Conservation (phyloP, 2,888 invertebrate genomes). For the Gastrophysa polygoni region DNA sequence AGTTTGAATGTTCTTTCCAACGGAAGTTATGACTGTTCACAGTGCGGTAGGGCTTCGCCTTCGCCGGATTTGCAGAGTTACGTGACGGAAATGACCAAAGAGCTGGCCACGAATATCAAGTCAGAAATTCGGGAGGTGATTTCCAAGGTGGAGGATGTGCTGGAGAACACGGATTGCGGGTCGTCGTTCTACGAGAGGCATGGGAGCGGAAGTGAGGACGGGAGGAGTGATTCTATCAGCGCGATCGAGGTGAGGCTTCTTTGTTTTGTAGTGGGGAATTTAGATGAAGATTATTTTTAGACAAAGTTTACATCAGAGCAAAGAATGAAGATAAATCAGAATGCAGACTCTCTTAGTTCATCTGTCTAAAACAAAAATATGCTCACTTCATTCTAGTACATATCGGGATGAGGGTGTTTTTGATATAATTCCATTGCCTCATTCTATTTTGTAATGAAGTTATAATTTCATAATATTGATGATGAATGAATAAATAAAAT, state of each 20-base stretch:
- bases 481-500: too few relatives aligned
- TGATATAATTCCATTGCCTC: too few relatives aligned
- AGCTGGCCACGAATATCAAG: conserved; percentile 80
- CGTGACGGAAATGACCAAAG: conserved; percentile 78
- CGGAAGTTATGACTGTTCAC: conserved; percentile 63
- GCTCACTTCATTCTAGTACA: too few relatives aligned
- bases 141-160: conserved; percentile 77
- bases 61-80: conserved; percentile 74
- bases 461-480: too few relatives aligned
- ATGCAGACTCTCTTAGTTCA: too few relatives aligned
- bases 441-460: too few relatives aligned
- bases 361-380: too few relatives aligned
- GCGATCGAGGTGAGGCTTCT: conserved; percentile 63
- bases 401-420: too few relatives aligned
- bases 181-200: conserved; percentile 51
- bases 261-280: neutral
- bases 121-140: conserved; percentile 83
- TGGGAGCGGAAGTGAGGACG: conserved; percentile 66
- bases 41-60: conserved; percentile 62
- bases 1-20: conserved; percentile 60
- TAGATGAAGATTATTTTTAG: too few relatives aligned
- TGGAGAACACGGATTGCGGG: conserved; percentile 69
- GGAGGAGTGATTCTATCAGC: conserved; percentile 72
- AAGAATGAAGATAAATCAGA: too few relatives aligned
- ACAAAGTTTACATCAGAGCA: too few relatives aligned